Evolutionary conservation across 2,113 vertebrate genomes (phyloP).

Genomic region (Paramormyrops kingsleyae): DNA sequence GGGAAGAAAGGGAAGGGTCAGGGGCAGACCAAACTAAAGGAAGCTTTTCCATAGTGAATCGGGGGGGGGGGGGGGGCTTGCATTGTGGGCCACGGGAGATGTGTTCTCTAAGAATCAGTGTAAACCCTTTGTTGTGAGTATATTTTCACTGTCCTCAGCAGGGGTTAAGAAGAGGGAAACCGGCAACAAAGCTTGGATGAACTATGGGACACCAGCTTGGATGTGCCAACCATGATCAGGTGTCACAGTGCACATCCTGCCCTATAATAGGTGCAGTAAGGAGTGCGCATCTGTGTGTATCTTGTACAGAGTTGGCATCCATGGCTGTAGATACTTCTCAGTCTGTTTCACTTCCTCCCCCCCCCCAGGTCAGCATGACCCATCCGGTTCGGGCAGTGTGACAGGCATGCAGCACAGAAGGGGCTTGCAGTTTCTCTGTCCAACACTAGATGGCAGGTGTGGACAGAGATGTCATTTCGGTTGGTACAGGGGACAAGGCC

Average conservation of each 20-base stretch:
- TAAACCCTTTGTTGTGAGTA: neutral
- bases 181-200: neutral
- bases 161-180: neutral
- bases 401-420: neutral
- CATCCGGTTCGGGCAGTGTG: neutral
- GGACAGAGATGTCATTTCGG: neutral
- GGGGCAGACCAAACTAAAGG: neutral
- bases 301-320: neutral
- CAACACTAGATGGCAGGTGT: neutral
- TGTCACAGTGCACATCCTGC: neutral
- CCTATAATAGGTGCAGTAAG: neutral
- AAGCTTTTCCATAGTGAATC: neutral
- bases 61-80: neutral
- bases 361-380: neutral
- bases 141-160: neutral
- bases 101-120: neutral
- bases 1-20: neutral
- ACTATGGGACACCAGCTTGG: neutral
- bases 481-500: neutral
- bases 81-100: neutral
- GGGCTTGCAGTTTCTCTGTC: neutral
- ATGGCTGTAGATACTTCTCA: neutral
- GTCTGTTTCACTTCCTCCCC: neutral
- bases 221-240: neutral
- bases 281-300: neutral